These are phyloP conservation scores for Callimorpha dominula DNA, from an alignment of 2,888 invertebrate species.

Conservation along the genomic window DNA sequence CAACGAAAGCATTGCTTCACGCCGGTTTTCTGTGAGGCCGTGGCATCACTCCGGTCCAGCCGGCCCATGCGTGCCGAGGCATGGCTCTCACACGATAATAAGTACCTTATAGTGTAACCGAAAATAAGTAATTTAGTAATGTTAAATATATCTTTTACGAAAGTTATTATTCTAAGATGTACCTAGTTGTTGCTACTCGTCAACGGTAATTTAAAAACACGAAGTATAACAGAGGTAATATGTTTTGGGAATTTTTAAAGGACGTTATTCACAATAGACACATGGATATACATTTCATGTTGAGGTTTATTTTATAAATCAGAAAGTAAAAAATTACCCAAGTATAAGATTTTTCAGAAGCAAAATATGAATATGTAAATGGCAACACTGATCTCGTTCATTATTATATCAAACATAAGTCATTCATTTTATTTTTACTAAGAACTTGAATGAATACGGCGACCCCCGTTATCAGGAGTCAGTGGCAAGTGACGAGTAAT, in stretches of 20 bases:
- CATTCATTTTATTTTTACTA: slow-evolving; percentile 75
- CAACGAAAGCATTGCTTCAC: too few species aligned
- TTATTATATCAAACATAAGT: slow-evolving; percentile 45
- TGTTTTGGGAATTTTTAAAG: neutral
- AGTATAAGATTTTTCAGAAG: neutral
- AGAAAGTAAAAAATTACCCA: too few species aligned
- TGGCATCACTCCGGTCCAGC: too few species aligned
- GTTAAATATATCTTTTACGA: neutral
- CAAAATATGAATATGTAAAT: neutral
- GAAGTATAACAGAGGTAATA: neutral
- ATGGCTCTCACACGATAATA: too few species aligned
- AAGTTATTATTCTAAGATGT: neutral
- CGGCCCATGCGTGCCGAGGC: too few species aligned
- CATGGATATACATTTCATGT: too few species aligned
- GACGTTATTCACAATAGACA: too few species aligned
- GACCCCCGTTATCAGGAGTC: slow-evolving; percentile 71
- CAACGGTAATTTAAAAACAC: neutral
- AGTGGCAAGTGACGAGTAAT: slow-evolving; percentile 53
- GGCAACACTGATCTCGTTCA: slow-evolving; percentile 5
- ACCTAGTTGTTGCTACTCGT: too few species aligned
- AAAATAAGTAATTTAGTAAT: neutral
- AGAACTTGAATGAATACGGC: slow-evolving; percentile 71
- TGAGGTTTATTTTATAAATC: too few species aligned
- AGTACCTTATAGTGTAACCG: neutral
- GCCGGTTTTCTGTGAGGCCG: too few species aligned